A percentile compares a stretch with the other conserved stretches of the same genome.
phyloP scores from a whole-genome alignment of 92 coral and sea anemone species.

The Heliopora coerulea region DNA sequence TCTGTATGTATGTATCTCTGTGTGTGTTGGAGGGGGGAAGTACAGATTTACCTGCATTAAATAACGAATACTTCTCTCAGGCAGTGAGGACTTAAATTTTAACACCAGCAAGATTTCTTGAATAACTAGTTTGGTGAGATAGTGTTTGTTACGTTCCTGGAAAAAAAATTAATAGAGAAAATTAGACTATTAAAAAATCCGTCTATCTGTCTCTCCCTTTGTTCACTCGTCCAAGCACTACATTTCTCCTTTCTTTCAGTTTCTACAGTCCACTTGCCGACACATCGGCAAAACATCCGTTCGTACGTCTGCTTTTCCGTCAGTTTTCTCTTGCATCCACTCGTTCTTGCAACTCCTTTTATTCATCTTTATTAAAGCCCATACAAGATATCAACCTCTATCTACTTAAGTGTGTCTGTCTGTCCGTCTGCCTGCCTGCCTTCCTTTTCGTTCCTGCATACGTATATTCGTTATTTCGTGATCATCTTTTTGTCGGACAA shows the following conservation, averaged over 20 bases:
- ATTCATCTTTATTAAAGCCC: no score
- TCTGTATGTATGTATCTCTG: no score
- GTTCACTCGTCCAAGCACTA: no score
- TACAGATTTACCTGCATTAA: slow-evolving; percentile 65
- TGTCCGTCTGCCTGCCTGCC: background rate
- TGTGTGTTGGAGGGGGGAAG: no score
- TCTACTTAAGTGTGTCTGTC: no score
- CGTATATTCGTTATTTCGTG: background rate
- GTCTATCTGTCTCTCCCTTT: background rate
- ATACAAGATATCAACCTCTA: no score
- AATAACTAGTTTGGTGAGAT: slow-evolving; percentile 82
- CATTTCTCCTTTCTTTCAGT: background rate
- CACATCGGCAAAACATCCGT: no score
- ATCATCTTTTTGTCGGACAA: no score
- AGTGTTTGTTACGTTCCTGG: slow-evolving; percentile 84
- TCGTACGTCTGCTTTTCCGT: no score
- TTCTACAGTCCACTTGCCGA: no score
- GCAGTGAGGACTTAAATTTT: slow-evolving; percentile 78
- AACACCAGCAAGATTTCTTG: slow-evolving; percentile 81
- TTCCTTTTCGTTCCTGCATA: background rate
- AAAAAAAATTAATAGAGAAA: background rate
- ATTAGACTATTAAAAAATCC: background rate
- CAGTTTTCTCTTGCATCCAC: no score
- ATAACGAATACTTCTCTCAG: slow-evolving; percentile 76
- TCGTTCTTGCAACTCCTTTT: no score